Evolutionary conservation across 2,888 invertebrate species (phyloP).

Genomic region (Thereva unica): DNA sequence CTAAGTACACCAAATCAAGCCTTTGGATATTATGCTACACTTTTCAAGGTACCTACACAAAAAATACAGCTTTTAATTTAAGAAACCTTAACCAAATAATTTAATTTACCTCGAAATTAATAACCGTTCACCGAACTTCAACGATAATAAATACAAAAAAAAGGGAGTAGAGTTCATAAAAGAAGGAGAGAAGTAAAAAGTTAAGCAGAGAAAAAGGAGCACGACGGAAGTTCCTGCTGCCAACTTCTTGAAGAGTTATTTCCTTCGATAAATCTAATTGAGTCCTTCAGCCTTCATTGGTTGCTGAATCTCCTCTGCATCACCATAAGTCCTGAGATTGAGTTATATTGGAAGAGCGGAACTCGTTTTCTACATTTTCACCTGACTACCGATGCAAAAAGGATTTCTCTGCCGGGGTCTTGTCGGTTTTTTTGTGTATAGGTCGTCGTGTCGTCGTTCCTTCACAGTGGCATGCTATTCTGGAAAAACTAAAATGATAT

Average conservation of each 20-base stretch:
- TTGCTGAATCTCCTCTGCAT: constrained; percentile 17
- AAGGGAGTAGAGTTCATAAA: neutral
- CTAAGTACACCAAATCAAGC: constrained; percentile 58
- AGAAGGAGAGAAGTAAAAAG: too few species aligned
- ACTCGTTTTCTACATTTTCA: constrained; percentile 8
- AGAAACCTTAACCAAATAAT: constrained; percentile 6
- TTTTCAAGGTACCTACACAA: constrained; percentile 52
- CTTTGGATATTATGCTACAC: constrained; percentile 57
- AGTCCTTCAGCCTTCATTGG: constrained; percentile 11
- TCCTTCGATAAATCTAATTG: constrained; percentile 43
- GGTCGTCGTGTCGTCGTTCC: too few species aligned
- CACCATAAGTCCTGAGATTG: constrained; percentile 11
- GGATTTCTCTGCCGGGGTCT: neutral
- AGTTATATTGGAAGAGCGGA: constrained; percentile 23
- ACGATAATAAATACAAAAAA: constrained; percentile 28
- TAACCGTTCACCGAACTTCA: neutral
- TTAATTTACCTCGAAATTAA: constrained; percentile 1
- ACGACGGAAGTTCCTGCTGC: constrained; percentile 6
- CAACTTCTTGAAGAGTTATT: constrained; percentile 39
- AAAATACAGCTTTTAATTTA: constrained; percentile 8
- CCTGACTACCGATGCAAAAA: neutral
- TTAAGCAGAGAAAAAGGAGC: too few species aligned
- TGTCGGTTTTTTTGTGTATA: too few species aligned
- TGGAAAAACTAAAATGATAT: too few species aligned
- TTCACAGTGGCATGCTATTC: too few species aligned